Evolutionary conservation across 2,888 invertebrate genomes (phyloP), one percentile per base, ranked within the genome.

Genomic region (Chelonus formosanus): DNA sequence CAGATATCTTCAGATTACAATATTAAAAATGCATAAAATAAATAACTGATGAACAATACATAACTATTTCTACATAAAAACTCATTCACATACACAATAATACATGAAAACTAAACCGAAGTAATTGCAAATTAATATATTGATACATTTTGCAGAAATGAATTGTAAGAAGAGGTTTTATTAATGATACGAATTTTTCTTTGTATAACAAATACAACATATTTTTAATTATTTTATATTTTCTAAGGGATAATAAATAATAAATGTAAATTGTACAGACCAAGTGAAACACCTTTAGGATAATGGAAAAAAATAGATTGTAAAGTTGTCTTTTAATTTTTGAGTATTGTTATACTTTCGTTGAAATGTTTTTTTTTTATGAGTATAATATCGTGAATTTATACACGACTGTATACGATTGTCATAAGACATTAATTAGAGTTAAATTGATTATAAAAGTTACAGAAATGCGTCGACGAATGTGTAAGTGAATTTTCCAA

Each of bases 121-220:
- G 74, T 74, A 73, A 73, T 74, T 76, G 76, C 75, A 74, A 76
- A 76, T 76, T 71, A 70, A 76, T 76, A 74, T 76, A 76, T 75
- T 75, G 73, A 75, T 76, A 74, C 75, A 76, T 76, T 76, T 74
- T 68, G 54, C 62, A 59, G 63, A 69, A 60, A 44, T 40, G 60
- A 65, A 63, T 48, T 10, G 40, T 40, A 58, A 43, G 43, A 57
- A 62, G 20, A 20, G 20, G 20, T 20, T 20, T 20, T 20, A 20
- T 20, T 20, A 2, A 20, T 20, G 20, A 20, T 20, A 20, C 20
- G 20, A 20, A 20, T 20, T 20, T 20, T 20, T 20, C 20, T 20
- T 20, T 20, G 20, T 20, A 20, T 20, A 20, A 20, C 20, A 20
- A 20, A 20, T 20, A 20, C 20, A 20, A 20, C 20, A 20, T 20